Conservation (phyloP, 2,113 vertebrate genomes). For the Heloderma charlesbogerti region DNA sequence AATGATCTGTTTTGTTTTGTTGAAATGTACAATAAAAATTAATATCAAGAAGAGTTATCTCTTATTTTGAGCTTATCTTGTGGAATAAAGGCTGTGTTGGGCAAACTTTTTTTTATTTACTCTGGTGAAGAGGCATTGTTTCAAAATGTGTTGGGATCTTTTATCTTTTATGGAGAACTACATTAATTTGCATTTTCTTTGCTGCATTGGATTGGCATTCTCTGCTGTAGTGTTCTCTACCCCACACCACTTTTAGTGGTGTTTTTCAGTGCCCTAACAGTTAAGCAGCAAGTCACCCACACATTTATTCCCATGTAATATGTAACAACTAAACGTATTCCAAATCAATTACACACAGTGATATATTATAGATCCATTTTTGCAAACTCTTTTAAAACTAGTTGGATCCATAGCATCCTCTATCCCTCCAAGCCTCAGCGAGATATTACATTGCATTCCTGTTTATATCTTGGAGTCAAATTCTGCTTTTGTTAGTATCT, state of each 20-base stretch:
- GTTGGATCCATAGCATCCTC: slow-evolving; percentile 13
- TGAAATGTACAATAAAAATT: too few relatives aligned
- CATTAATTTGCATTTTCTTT: not conserved
- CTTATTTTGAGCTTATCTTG: not conserved
- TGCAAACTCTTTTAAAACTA: slow-evolving; percentile 34
- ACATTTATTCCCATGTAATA: not conserved
- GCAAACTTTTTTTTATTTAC: not conserved
- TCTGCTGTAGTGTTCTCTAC: not conserved
- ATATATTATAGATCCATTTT: not conserved
- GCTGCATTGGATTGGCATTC: not conserved
- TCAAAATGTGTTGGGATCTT: not conserved
- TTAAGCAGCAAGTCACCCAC: not conserved
- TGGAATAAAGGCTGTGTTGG: not conserved
- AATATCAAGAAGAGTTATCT: too few relatives aligned
- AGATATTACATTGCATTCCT: not conserved
- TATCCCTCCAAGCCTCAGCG: not conserved
- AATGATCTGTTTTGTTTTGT: too few relatives aligned
- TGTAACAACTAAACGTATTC: not conserved
- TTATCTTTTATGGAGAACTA: not conserved
- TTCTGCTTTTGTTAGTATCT: not conserved
- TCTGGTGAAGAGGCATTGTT: not conserved
- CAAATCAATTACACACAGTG: slow-evolving; percentile 6
- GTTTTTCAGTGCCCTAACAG: not conserved
- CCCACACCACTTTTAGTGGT: not conserved
- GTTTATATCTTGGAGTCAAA: not conserved